Conservation (phyloP, 2,113 vertebrate species). For the Protomyctophum bolini region DNA sequence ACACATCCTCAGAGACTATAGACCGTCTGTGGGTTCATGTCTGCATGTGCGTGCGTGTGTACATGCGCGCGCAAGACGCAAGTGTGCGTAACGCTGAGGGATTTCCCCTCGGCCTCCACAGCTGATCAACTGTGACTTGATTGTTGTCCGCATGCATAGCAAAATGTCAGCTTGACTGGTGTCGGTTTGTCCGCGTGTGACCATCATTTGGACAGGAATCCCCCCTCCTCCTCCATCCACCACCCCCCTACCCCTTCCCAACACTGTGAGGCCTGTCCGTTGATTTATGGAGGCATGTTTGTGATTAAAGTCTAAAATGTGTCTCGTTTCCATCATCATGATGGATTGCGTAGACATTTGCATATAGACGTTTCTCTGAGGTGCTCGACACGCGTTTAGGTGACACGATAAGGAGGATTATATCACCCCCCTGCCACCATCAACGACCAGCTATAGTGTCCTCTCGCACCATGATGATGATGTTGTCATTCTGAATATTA, state of each 20-base stretch:
- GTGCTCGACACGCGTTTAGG: not conserved
- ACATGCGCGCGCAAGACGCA: not conserved
- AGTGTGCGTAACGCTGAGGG: constrained; percentile 25
- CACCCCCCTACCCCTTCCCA: no score
- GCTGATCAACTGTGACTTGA: constrained; percentile 56
- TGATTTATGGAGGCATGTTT: constrained; percentile 40
- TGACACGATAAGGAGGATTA: constrained; percentile 9
- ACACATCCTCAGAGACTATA: constrained; percentile 41
- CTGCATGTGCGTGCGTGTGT: constrained; percentile 7
- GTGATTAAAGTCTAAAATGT: constrained; percentile 32
- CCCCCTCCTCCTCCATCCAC: constrained; percentile 5
- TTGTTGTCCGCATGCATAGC: constrained; percentile 46
- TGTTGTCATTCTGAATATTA: no score
- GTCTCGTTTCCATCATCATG: constrained; percentile 40
- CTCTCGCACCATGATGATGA: no score
- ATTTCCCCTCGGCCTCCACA: constrained; percentile 13
- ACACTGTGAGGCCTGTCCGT: constrained; percentile 5
- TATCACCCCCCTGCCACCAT: not conserved
- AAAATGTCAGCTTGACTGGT: constrained; percentile 58
- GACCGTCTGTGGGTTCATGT: constrained; percentile 8
- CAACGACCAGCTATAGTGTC: no score
- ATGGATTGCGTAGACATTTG: constrained; percentile 31
- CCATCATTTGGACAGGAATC: constrained; percentile 47
- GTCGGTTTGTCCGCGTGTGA: constrained; percentile 43
- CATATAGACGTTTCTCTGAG: constrained; percentile 31